phyloP scores from a whole-genome alignment of 2,888 invertebrate genomes.

The Metallyticus violacea region DNA sequence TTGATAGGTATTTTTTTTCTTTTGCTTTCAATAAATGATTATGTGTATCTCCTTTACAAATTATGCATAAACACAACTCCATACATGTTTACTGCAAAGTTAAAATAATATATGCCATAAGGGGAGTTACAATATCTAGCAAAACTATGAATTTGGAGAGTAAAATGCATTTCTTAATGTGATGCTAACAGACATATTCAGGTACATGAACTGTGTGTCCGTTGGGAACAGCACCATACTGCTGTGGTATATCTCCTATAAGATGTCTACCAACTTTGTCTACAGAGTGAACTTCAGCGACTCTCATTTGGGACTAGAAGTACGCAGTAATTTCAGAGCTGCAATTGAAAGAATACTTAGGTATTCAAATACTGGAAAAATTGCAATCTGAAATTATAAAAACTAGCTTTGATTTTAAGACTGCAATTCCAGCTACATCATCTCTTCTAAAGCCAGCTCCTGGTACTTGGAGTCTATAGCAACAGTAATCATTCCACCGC shows the following conservation, averaged over 20 bases:
- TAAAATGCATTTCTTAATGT: neutral
- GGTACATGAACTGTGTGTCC: neutral
- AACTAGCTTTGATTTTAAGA: neutral
- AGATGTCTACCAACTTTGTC: neutral
- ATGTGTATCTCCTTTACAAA: neutral
- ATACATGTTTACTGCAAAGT: neutral
- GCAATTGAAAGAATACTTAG: neutral
- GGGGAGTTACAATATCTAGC: neutral
- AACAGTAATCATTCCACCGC: neutral
- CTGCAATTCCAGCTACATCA: neutral
- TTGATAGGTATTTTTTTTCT: too few relatives aligned
- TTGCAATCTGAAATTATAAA: neutral
- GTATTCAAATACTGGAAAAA: neutral
- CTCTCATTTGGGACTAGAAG: neutral
- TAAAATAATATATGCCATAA: neutral
- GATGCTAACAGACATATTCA: neutral
- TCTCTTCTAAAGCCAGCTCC: constrained; percentile 13
- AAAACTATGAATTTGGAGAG: neutral
- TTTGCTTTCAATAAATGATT: too few relatives aligned
- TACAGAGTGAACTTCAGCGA: neutral
- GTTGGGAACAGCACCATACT: neutral
- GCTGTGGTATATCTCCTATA: neutral
- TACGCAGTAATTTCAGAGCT: neutral
- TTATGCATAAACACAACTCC: neutral
- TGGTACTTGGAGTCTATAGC: constrained; percentile 15